These are phyloP conservation scores for Sturnira hondurensis DNA, from an alignment of 2,113 vertebrate genomes.

Conservation along the genomic window DNA sequence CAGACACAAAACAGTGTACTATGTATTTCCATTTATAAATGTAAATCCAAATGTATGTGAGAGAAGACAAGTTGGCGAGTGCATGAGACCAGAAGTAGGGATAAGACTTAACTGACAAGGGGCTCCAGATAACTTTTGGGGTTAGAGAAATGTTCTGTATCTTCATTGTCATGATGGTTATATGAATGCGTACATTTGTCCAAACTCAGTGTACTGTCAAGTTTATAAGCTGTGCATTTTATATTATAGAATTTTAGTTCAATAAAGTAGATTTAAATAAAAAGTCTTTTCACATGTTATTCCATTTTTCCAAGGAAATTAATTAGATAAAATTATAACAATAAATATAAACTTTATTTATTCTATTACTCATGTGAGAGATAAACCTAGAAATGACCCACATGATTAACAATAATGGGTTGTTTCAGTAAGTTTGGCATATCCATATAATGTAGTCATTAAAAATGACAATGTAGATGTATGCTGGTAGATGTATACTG, in stretches of 20 bases:
- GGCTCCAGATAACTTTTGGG: neutral
- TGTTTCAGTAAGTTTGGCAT: neutral
- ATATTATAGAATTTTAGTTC: neutral
- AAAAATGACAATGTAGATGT: neutral
- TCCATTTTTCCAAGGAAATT: neutral
- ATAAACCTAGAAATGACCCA: neutral
- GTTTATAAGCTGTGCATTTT: neutral
- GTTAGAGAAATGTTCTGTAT: neutral
- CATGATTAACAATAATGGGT: neutral
- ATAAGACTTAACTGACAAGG: neutral
- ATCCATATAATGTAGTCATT: neutral
- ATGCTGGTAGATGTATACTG: neutral
- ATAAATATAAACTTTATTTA: neutral
- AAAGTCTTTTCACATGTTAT: neutral
- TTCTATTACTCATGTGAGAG: neutral
- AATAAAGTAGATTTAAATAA: neutral
- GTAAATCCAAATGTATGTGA: neutral
- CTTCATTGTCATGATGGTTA: neutral
- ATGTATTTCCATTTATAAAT: neutral
- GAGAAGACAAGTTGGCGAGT: neutral
- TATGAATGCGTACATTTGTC: neutral
- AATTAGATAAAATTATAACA: neutral
- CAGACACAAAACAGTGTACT: neutral
- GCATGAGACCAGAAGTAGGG: neutral
- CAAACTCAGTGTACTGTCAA: neutral